Percentiles rank a stretch among this genome's conserved stretches.
Evolutionary conservation across 1,140 invertebrate genomes (phyloP).

Genomic region (Neuroterus valhalla): DNA sequence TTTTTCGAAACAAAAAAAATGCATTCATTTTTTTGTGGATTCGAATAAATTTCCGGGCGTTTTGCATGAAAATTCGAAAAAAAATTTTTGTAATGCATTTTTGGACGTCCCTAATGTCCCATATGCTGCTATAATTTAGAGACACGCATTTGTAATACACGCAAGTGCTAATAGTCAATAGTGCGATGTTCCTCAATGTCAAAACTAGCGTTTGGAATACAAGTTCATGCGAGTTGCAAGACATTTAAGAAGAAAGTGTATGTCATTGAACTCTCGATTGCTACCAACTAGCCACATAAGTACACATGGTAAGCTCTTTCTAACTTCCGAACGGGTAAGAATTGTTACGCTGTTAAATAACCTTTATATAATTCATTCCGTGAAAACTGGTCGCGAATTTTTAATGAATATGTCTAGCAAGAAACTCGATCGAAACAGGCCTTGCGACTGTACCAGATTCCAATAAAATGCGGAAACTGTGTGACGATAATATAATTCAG

Average conservation of each 20-base stretch:
- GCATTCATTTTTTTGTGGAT: too few relatives aligned
- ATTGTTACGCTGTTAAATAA: conserved; percentile 63
- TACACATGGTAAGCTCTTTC: conserved; percentile 5
- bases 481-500: conserved; percentile 41
- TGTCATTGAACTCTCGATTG: conserved; percentile 26
- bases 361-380: conserved; percentile 60
- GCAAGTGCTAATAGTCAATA: too few relatives aligned
- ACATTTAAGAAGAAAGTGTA: conserved; percentile 17
- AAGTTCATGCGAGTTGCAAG: conserved; percentile 20
- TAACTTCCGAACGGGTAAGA: conserved; percentile 63
- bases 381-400: conserved; percentile 59
- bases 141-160: too few relatives aligned
- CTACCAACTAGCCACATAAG: conserved; percentile 5
- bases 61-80: too few relatives aligned
- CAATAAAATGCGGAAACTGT: conserved; percentile 45
- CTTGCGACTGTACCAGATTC: conserved; percentile 50
- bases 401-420: conserved; percentile 58
- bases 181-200: conserved; percentile 18
- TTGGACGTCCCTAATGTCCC: too few relatives aligned
- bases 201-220: conserved; percentile 7
- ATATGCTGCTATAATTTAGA: too few relatives aligned
- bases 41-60: too few relatives aligned
- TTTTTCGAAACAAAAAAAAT: too few relatives aligned
- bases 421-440: conserved; percentile 56
- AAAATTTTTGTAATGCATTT: too few relatives aligned